Evolutionary conservation across 2,888 invertebrate genomes (phyloP).

Genomic region (Tipula helvola): DNA sequence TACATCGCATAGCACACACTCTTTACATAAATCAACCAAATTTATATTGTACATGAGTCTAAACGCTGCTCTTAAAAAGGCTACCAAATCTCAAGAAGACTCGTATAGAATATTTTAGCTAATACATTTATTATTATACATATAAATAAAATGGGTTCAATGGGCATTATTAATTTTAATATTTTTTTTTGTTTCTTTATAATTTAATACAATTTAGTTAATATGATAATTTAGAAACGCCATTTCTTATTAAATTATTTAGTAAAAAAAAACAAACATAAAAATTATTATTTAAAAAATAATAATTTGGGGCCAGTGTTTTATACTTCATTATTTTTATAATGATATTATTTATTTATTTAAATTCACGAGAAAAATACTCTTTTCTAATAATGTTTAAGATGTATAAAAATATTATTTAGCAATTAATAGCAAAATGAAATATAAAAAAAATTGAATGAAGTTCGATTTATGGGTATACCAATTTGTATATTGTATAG

Average conservation of each 20-base stretch:
- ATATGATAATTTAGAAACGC: background rate
- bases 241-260: background rate
- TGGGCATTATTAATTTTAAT: constrained; percentile 5
- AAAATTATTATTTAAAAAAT: background rate
- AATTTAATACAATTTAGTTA: background rate
- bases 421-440: background rate
- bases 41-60: background rate
- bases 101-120: background rate
- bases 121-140: background rate
- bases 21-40: background rate
- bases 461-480: background rate
- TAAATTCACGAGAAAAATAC: background rate
- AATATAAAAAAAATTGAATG: background rate
- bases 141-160: constrained; percentile 7
- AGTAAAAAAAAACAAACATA: background rate
- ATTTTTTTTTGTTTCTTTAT: background rate
- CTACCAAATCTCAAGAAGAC: background rate
- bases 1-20: too few relatives aligned
- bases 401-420: background rate
- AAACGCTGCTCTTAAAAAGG: background rate
- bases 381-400: background rate
- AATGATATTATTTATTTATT: background rate
- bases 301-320: constrained; percentile 8
- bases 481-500: background rate
- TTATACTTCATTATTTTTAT: background rate